Conservation (phyloP, 2,113 vertebrate genomes). For the Sigmodon hispidus region DNA sequence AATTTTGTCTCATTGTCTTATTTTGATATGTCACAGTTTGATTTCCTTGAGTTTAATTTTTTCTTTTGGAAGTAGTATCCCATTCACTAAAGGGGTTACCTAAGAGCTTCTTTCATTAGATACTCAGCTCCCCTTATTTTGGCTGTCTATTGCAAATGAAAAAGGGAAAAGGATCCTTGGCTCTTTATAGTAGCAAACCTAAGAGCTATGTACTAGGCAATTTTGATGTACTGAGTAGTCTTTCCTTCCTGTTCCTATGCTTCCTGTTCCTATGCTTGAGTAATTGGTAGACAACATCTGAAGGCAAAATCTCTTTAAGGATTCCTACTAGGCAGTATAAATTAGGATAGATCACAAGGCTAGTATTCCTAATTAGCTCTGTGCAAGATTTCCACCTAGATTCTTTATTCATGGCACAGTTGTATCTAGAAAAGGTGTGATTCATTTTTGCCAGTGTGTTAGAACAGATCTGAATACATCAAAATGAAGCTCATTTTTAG, state of each 20-base stretch:
- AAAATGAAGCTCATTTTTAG: conserved; percentile 60
- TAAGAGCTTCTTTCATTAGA: conserved; percentile 18
- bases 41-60: conserved; percentile 5
- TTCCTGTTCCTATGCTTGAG: conserved; percentile 34
- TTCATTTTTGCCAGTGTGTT: conserved; percentile 47
- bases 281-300: conserved; percentile 25
- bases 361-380: conserved; percentile 41
- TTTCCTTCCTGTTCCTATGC: conserved; percentile 3
- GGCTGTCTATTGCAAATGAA: not conserved
- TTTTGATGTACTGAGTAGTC: not conserved
- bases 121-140: not conserved
- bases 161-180: not conserved
- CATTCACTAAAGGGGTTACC: conserved; percentile 47
- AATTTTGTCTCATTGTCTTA: conserved; percentile 41
- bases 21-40: not conserved
- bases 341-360: conserved; percentile 25
- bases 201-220: not conserved
- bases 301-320: conserved; percentile 51
- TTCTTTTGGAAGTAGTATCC: conserved; percentile 62
- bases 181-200: conserved; percentile 46
- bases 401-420: conserved; percentile 57
- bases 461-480: conserved; percentile 55
- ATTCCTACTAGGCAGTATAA: conserved; percentile 30
- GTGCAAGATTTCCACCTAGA: not conserved
- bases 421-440: conserved; percentile 46